A percentile compares a stretch with the other conserved stretches of the same genome.
Evolutionary conservation across 2,113 vertebrate species (phyloP).

Genomic region (Aythya baeri): DNA sequence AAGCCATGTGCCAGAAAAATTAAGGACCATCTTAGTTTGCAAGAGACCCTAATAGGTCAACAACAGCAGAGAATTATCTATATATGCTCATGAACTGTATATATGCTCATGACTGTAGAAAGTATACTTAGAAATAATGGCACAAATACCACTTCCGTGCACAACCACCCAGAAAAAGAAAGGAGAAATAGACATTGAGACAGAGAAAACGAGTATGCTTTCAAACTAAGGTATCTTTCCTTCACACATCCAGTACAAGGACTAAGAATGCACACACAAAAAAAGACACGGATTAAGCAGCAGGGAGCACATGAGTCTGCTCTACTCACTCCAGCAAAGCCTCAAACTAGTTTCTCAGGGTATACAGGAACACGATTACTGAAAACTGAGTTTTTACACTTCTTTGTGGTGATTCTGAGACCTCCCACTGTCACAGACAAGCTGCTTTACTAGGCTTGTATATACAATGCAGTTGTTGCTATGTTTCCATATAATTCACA

Average conservation of each 20-base stretch:
- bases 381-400: not conserved
- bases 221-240: not conserved
- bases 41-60: not conserved
- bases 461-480: not conserved
- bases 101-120: not conserved
- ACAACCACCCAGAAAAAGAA: not conserved
- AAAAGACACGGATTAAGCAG: not conserved
- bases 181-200: not conserved
- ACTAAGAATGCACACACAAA: not conserved
- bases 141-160: not conserved
- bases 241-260: not conserved
- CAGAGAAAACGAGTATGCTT: not conserved
- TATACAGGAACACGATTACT: constrained; percentile 1
- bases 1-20: not conserved
- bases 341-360: not conserved
- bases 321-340: not conserved
- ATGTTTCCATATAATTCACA: not conserved
- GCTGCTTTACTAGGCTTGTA: not conserved
- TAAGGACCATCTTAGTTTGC: not conserved
- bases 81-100: not conserved
- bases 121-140: not conserved
- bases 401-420: not conserved
- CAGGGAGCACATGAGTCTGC: not conserved
- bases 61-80: not conserved
- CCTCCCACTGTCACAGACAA: not conserved